These are phyloP conservation scores for Ornithoptera priamus DNA, from an alignment of 2,888 invertebrate species.

Conservation along the genomic window DNA sequence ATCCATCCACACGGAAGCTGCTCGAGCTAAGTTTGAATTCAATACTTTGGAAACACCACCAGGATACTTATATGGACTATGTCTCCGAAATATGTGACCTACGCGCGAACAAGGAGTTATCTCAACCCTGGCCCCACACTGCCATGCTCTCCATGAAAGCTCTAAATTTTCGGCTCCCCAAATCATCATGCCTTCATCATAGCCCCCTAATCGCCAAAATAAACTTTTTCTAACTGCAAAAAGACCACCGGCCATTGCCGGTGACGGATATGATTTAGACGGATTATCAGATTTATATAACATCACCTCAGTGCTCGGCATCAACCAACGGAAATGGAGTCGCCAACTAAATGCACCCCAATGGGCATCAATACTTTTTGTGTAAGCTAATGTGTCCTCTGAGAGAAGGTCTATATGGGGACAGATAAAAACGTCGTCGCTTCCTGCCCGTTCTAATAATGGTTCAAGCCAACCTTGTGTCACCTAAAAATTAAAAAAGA, in stretches of 20 bases:
- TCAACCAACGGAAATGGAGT: slow-evolving; percentile 93
- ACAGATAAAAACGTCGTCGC: slow-evolving; percentile 73
- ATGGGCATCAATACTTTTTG: slow-evolving; percentile 95
- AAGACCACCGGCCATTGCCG: slow-evolving; percentile 97
- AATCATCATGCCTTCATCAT: slow-evolving; percentile 88
- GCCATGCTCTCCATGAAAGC: slow-evolving; percentile 97
- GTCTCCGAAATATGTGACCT: slow-evolving; percentile 94
- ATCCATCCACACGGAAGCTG: slow-evolving; percentile 98
- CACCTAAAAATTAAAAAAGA: slow-evolving; percentile 51
- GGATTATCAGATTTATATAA: slow-evolving; percentile 81
- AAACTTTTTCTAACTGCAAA: slow-evolving; percentile 92
- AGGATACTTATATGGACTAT: slow-evolving; percentile 96
- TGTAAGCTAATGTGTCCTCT: slow-evolving; percentile 97
- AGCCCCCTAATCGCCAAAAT: slow-evolving; percentile 91
- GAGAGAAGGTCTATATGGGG: slow-evolving; percentile 86
- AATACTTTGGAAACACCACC: slow-evolving; percentile 94
- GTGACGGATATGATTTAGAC: slow-evolving; percentile 87
- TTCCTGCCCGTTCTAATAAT: slow-evolving; percentile 75
- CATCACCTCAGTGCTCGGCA: slow-evolving; percentile 84
- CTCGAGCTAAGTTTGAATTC: slow-evolving; percentile 93
- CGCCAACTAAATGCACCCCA: slow-evolving; percentile 99
- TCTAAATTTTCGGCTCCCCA: slow-evolving; percentile 99
- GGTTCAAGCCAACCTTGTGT: slow-evolving; percentile 83
- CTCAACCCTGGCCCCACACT: slow-evolving; percentile 94
- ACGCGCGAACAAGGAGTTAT: slow-evolving; percentile 96